Evolutionary conservation across 2,797 vertebrate genomes (phyloP).

Genomic region (Melanotaenia pygmaea): DNA sequence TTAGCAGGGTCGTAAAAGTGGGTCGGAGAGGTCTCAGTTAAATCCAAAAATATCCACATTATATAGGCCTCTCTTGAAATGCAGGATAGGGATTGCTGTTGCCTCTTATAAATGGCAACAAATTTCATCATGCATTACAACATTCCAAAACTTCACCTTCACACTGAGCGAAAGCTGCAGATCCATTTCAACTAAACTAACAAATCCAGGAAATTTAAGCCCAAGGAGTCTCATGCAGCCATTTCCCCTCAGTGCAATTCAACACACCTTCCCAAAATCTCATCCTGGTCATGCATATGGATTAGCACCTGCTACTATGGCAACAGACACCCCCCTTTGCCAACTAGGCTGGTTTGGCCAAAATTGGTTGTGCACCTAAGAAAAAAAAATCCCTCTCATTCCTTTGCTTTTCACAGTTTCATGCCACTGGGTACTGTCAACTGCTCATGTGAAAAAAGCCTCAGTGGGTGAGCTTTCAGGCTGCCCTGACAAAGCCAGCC

Average conservation of each 20-base stretch:
- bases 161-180: slow-evolving; percentile 12
- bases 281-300: not conserved
- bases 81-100: not conserved
- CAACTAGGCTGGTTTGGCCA: slow-evolving; percentile 17
- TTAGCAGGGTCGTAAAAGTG: slow-evolving; percentile 19
- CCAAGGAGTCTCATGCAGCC: not conserved
- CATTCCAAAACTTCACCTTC: not conserved
- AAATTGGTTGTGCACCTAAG: slow-evolving; percentile 18
- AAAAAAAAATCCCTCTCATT: slow-evolving; percentile 29
- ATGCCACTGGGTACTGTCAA: slow-evolving; percentile 44
- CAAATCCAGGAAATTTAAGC: slow-evolving; percentile 6
- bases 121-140: slow-evolving; percentile 16
- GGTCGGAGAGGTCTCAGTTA: not conserved
- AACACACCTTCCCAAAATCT: not conserved
- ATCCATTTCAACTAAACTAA: slow-evolving; percentile 12
- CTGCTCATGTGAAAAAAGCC: slow-evolving; percentile 38
- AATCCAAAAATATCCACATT: slow-evolving; percentile 9
- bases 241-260: not conserved
- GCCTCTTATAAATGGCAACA: slow-evolving; percentile 28
- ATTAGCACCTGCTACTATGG: slow-evolving; percentile 3
- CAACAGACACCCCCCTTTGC: not conserved
- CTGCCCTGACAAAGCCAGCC: slow-evolving; percentile 43
- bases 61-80: slow-evolving; percentile 5
- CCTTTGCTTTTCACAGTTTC: slow-evolving; percentile 31
- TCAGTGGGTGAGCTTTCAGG: slow-evolving; percentile 46